Evolutionary conservation across 2,113 vertebrate species (phyloP).

Genomic region (Cyphomyrus discorhynchus): DNA sequence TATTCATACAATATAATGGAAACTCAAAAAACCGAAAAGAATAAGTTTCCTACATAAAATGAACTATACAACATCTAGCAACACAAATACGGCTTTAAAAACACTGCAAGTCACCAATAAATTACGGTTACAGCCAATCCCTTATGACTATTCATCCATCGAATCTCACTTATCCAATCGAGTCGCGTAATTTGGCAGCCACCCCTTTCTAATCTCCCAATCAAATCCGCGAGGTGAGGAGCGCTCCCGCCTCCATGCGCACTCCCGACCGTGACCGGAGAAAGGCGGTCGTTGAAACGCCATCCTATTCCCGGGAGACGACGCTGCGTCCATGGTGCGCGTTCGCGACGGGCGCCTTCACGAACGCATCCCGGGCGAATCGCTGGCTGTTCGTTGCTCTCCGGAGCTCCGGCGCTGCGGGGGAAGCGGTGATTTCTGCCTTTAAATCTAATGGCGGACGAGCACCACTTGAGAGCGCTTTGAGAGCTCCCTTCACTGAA

Average conservation of each 20-base stretch:
- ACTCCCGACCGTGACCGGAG: not conserved
- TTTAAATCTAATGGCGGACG: slow-evolving; percentile 13
- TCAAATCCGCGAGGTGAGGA: not conserved
- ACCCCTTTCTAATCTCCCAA: not conserved
- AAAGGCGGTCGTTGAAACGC: not conserved
- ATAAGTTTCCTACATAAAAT: not conserved
- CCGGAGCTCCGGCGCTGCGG: not conserved
- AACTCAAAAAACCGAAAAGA: not conserved
- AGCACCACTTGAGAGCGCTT: not conserved
- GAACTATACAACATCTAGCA: not conserved
- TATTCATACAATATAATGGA: not conserved
- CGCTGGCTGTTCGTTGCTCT: not conserved
- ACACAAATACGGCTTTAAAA: not conserved
- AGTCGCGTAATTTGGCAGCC: not conserved
- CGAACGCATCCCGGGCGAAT: not conserved
- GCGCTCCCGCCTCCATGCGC: not conserved
- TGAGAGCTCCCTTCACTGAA: not conserved
- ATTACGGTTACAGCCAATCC: not conserved
- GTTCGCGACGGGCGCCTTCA: not conserved
- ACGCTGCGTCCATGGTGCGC: not conserved
- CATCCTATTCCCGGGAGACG: not conserved
- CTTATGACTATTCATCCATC: not conserved
- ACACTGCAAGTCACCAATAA: not conserved
- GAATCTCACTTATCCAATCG: slow-evolving; percentile 1
- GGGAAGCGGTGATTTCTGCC: not conserved